phyloP scores from a whole-genome alignment of 2,888 invertebrate species.

The Frankliniella fusca region DNA sequence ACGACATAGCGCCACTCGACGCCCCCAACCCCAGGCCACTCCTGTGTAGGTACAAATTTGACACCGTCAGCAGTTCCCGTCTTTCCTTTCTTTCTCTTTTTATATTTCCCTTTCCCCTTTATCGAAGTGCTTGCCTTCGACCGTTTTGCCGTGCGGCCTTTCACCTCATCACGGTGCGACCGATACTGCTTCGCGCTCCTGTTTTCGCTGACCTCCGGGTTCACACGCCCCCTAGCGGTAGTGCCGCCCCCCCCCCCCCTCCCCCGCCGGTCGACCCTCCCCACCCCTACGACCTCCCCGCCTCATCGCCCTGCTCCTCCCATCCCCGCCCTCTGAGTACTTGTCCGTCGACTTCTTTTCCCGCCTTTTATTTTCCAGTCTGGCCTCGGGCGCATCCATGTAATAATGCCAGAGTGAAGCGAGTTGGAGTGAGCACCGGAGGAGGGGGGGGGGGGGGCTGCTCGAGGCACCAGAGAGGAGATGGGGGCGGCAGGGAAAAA shows the following conservation, averaged over 20 bases:
- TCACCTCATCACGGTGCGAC: no score
- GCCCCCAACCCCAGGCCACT: no score
- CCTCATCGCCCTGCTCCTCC: background rate
- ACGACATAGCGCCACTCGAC: no score
- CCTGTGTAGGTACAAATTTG: no score
- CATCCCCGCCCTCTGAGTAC: background rate
- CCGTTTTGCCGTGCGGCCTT: no score
- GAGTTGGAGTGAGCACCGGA: background rate
- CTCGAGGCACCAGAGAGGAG: background rate
- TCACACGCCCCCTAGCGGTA: background rate
- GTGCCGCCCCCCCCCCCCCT: background rate
- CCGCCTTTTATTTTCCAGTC: slow-evolving; percentile 19
- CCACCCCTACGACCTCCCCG: background rate
- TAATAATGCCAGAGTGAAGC: background rate
- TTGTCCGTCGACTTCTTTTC: background rate
- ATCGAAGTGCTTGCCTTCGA: no score
- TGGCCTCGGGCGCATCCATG: background rate
- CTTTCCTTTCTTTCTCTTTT: no score
- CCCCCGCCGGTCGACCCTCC: background rate
- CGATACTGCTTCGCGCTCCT: background rate
- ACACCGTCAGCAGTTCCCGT: no score
- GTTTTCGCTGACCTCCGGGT: background rate
- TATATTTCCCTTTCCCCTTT: no score
- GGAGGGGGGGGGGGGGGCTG: background rate
- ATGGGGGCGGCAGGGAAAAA: background rate